Evolutionary conservation across 2,113 vertebrate genomes (phyloP).

Genomic region (Menura novaehollandiae): DNA sequence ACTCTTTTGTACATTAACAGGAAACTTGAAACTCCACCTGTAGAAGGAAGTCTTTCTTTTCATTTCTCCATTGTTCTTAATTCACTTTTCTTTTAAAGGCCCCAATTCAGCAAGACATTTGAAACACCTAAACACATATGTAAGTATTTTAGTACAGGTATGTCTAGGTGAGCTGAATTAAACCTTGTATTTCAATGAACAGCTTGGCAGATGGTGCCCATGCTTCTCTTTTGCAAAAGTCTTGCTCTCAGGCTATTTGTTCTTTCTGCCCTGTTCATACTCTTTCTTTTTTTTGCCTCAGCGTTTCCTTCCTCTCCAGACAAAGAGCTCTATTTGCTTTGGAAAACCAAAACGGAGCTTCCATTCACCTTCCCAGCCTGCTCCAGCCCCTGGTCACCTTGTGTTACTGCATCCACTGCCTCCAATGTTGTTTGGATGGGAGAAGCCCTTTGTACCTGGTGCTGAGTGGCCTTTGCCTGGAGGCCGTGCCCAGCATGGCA

Average conservation of each 20-base stretch:
- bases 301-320: not conserved
- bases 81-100: conserved; percentile 15
- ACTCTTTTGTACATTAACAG: conserved; percentile 4
- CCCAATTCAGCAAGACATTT: conserved; percentile 11
- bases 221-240: not conserved
- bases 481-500: not conserved
- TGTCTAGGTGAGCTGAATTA: not conserved
- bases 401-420: not conserved
- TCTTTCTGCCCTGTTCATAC: not conserved
- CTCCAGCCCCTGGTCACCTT: not conserved
- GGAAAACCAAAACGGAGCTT: not conserved
- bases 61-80: conserved; percentile 37
- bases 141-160: conserved; percentile 5
- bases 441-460: fast-evolving
- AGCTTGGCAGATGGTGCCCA: conserved; percentile 4
- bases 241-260: not conserved
- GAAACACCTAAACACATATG: conserved; percentile 25
- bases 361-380: not conserved
- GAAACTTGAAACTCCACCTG: conserved; percentile 44
- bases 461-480: not conserved
- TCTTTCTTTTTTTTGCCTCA: not conserved
- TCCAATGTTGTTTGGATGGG: not conserved
- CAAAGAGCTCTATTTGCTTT: not conserved
- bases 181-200: not conserved
- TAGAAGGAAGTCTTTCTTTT: conserved; percentile 23